phyloP scores from a whole-genome alignment of 2,797 vertebrate species.

The Chaetodon trifasciatus region DNA sequence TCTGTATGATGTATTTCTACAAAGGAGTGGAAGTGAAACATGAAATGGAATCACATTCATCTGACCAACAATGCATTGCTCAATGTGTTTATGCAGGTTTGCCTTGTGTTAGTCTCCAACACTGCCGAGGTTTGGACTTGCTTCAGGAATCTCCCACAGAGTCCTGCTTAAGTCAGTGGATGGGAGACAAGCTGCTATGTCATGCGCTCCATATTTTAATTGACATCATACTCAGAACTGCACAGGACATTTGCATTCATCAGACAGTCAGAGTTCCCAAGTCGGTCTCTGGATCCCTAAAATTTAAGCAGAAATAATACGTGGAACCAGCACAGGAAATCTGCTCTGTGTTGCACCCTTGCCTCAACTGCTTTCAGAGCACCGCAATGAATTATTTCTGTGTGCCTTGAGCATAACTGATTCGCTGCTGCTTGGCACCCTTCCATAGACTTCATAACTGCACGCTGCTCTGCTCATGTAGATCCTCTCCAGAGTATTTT shows the following conservation, averaged over 20 bases:
- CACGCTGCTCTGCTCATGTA: conserved; percentile 53
- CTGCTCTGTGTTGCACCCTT: conserved; percentile 61
- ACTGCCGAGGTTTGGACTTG: conserved; percentile 17
- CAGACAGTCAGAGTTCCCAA: background rate
- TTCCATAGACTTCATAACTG: conserved; percentile 66
- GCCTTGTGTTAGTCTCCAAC: conserved; percentile 25
- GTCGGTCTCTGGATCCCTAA: conserved; percentile 21
- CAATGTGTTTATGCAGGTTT: conserved; percentile 7
- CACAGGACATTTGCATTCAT: conserved; percentile 10
- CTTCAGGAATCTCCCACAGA: conserved; percentile 28
- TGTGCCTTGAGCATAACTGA: conserved; percentile 78
- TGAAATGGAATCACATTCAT: conserved; percentile 37
- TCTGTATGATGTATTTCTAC: background rate
- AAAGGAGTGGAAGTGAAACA: conserved; percentile 16
- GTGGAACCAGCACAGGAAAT: conserved; percentile 48
- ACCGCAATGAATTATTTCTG: conserved; percentile 79
- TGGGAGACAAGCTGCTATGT: conserved; percentile 14
- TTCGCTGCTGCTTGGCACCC: conserved; percentile 69
- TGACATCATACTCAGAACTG: conserved; percentile 17
- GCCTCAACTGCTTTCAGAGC: conserved; percentile 68
- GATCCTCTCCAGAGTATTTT: conserved; percentile 54
- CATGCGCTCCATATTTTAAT: conserved; percentile 21
- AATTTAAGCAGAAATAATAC: conserved; percentile 51
- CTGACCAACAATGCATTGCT: conserved; percentile 12
- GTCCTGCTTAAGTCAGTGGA: conserved; percentile 10